A percentile compares a stretch with the other conserved stretches of the same genome.
phyloP scores from a whole-genome alignment of 2,888 invertebrate species.

The Tromatobia lineatoria region DNA sequence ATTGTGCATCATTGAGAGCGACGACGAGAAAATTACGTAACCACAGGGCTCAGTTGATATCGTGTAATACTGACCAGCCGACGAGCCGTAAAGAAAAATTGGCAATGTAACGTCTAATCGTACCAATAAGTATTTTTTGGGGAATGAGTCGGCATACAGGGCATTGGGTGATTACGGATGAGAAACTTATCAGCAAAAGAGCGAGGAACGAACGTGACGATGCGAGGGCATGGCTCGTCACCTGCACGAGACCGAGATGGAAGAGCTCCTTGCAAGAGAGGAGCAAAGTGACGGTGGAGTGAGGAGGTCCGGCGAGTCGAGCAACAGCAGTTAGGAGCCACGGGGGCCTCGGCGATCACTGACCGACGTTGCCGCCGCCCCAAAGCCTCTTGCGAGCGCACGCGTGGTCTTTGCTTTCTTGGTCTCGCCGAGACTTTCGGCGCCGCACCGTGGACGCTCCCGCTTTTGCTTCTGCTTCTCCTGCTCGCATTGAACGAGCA shows the following conservation, averaged over 20 bases:
- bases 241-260: conserved; percentile 56
- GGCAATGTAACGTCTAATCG: conserved; percentile 17
- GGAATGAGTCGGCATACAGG: not conserved
- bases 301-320: conserved; percentile 72
- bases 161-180: conserved; percentile 52
- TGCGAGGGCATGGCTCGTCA: conserved; percentile 56
- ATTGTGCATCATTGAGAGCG: conserved; percentile 28
- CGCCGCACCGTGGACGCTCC: conserved; percentile 70
- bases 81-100: conserved; percentile 21
- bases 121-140: not conserved
- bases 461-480: conserved; percentile 32
- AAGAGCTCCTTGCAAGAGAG: conserved; percentile 64
- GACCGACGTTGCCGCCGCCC: conserved; percentile 76
- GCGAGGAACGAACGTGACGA: conserved; percentile 43
- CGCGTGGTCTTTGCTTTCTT: conserved; percentile 34
- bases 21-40: conserved; percentile 39
- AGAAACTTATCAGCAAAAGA: conserved; percentile 47
- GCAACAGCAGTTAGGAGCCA: conserved; percentile 65
- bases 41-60: not conserved
- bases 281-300: conserved; percentile 49
- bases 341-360: conserved; percentile 78
- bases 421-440: conserved; percentile 74
- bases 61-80: conserved; percentile 16
- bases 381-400: conserved; percentile 69
- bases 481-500: conserved; percentile 12